phyloP scores from a whole-genome alignment of 2,797 vertebrate genomes.

The Craterocephalus amniculus region DNA sequence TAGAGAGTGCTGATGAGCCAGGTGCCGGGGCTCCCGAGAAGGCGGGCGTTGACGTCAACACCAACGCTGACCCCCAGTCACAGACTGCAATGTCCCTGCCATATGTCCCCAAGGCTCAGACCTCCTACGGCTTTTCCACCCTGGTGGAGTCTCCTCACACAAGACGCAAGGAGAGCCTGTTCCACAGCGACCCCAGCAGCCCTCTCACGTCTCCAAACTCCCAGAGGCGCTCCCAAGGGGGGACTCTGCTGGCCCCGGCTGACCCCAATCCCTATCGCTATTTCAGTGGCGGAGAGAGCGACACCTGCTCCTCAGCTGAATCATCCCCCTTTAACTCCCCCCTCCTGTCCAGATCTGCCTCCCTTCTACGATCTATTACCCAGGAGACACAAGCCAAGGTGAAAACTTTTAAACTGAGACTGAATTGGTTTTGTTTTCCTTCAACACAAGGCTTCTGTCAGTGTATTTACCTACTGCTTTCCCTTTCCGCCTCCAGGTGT shows the following conservation, averaged over 20 bases:
- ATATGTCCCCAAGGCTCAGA: conserved; percentile 95
- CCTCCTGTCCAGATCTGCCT: conserved; percentile 92
- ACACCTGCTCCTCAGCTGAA: conserved; percentile 95
- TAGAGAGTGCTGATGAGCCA: conserved; percentile 93
- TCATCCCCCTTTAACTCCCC: conserved; percentile 95
- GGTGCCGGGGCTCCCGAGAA: conserved; percentile 31
- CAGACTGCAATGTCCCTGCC: conserved; percentile 94
- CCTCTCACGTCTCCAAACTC: conserved; percentile 89
- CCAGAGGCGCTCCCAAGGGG: conserved; percentile 80
- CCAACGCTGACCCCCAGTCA: conserved; percentile 90
- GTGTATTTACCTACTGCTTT: conserved; percentile 20
- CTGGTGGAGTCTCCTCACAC: conserved; percentile 96
- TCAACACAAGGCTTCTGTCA: not conserved
- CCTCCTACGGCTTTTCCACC: conserved; percentile 94
- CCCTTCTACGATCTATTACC: conserved; percentile 92
- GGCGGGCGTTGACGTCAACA: conserved; percentile 60
- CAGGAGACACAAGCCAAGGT: conserved; percentile 95
- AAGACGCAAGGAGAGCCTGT: conserved; percentile 93
- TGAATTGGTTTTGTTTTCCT: conserved; percentile 7
- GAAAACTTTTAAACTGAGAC: conserved; percentile 2
- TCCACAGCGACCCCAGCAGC: conserved; percentile 93
- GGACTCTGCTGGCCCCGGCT: conserved; percentile 80
- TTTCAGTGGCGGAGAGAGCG: conserved; percentile 95
- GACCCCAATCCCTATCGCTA: conserved; percentile 91
- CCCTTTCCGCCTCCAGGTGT: conserved; percentile 64